A percentile compares a stretch with the other conserved stretches of the same genome.
Conservation (phyloP, 1,140 invertebrate species). For the Geopemphigus sp. region DNA sequence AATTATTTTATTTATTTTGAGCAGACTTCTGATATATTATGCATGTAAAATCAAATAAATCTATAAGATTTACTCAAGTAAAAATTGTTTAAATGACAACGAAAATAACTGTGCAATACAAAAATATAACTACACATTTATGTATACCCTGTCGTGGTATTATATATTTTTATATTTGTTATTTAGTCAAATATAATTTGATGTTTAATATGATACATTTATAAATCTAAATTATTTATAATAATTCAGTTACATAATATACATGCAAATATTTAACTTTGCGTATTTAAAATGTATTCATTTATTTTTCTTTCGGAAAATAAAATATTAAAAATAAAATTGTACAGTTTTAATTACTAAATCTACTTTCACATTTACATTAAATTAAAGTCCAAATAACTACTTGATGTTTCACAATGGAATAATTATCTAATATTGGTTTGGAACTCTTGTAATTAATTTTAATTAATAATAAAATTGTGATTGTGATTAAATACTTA, state of each 20-base stretch:
- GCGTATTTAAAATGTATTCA: too few relatives aligned
- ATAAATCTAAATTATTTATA: constrained; percentile 1
- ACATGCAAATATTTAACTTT: not conserved
- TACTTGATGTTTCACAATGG: not conserved
- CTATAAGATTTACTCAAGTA: too few relatives aligned
- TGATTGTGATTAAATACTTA: constrained; percentile 45
- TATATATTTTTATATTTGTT: not conserved
- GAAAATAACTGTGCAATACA: not conserved
- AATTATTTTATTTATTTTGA: not conserved
- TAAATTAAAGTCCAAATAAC: not conserved
- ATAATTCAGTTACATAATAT: not conserved
- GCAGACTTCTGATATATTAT: too few relatives aligned
- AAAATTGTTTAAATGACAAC: too few relatives aligned
- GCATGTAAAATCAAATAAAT: too few relatives aligned
- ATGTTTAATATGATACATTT: constrained; percentile 2
- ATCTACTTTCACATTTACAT: constrained; percentile 14
- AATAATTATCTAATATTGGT: not conserved
- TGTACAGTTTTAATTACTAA: not conserved
- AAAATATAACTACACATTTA: not conserved
- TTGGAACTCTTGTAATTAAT: constrained; percentile 25
- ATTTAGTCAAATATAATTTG: constrained; percentile 16
- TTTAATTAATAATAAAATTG: constrained; percentile 24
- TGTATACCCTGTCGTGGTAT: too few relatives aligned
- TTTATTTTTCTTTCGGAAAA: not conserved
- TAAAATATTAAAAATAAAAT: not conserved